Conservation (phyloP, 2,113 vertebrate genomes). For the Phalacrocorax pelagicus region DNA sequence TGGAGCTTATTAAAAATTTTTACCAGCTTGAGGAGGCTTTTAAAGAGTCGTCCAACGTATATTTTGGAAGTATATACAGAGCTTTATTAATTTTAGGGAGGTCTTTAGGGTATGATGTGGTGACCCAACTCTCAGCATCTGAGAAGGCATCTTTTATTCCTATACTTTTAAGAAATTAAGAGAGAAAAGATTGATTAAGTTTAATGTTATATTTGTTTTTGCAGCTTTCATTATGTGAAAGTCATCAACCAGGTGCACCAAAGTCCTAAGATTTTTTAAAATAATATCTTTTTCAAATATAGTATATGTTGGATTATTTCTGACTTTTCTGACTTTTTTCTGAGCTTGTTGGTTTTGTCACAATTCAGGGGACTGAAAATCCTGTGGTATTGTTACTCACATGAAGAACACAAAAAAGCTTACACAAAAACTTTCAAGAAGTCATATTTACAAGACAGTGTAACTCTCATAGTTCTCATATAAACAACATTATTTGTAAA, state of each 20-base stretch:
- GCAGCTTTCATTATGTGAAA: neutral
- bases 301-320: neutral
- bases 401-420: neutral
- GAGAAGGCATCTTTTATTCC: neutral
- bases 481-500: neutral
- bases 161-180: neutral
- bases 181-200: neutral
- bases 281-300: neutral
- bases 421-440: neutral
- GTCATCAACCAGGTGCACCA: neutral
- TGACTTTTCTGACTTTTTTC: neutral
- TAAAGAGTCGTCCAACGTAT: neutral
- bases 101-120: neutral
- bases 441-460: neutral
- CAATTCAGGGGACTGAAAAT: neutral
- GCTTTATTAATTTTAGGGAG: neutral
- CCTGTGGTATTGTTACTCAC: neutral
- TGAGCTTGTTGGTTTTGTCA: neutral
- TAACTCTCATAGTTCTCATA: neutral
- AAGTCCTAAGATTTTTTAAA: neutral
- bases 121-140: neutral
- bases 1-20: neutral
- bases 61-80: neutral
- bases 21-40: neutral
- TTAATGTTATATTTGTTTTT: neutral